phyloP scores from a whole-genome alignment of 2,888 invertebrate genomes.

The Melolontha melolontha region DNA sequence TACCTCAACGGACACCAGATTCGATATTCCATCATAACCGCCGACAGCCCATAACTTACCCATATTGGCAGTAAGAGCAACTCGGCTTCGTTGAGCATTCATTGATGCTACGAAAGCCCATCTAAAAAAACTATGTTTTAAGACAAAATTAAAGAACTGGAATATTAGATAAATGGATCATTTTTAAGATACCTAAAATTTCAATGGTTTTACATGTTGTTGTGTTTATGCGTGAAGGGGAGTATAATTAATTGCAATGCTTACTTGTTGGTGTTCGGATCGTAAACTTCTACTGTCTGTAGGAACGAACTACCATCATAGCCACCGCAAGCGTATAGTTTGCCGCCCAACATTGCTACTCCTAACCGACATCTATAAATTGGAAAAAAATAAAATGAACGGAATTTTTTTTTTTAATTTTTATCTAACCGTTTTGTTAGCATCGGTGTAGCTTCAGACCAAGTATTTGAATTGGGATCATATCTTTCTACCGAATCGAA shows the following conservation, averaged over 20 bases:
- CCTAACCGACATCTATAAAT: constrained; percentile 80
- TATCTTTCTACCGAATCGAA: constrained; percentile 89
- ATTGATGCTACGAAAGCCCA: constrained; percentile 85
- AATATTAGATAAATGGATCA: too few species aligned
- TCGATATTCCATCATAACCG: constrained; percentile 83
- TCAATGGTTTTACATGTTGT: too few species aligned
- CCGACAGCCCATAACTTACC: constrained; percentile 87
- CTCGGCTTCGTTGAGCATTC: constrained; percentile 85
- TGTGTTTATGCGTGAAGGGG: too few species aligned
- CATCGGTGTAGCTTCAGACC: constrained; percentile 84
- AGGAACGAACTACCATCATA: constrained; percentile 88
- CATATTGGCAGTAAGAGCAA: constrained; percentile 85
- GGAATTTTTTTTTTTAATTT: not conserved
- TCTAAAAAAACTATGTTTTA: constrained; percentile 64
- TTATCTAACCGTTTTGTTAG: constrained; percentile 71
- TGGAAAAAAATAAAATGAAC: not conserved
- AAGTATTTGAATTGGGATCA: constrained; percentile 78
- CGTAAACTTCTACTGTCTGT: constrained; percentile 84
- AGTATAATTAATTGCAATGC: constrained; percentile 50
- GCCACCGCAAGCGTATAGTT: constrained; percentile 86
- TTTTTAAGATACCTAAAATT: too few species aligned
- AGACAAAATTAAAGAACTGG: too few species aligned
- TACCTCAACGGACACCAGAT: constrained; percentile 86
- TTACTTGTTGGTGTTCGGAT: constrained; percentile 77
- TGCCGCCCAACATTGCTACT: constrained; percentile 83